Percentiles rank a stretch among this genome's conserved stretches.
Conservation (phyloP, 2,888 invertebrate species). For the Cabera pusaria region DNA sequence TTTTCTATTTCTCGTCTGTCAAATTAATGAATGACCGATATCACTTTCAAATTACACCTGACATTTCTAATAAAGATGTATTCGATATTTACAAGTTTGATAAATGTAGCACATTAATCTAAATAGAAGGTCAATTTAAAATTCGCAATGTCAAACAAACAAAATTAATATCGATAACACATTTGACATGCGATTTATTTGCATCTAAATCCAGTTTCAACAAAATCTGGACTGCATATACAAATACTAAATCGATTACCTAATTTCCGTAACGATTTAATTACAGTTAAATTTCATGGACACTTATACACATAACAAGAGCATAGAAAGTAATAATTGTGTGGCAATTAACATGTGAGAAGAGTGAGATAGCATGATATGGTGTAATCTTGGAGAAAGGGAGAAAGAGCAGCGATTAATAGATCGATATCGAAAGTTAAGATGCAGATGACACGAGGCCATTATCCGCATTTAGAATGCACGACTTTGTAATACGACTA, state of each 20-base stretch:
- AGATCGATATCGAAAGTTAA: constrained; percentile 69
- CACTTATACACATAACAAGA: constrained; percentile 11
- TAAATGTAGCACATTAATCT: too few species aligned
- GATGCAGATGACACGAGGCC: constrained; percentile 53
- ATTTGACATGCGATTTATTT: too few species aligned
- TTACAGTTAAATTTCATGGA: constrained; percentile 7
- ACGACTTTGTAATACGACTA: too few species aligned
- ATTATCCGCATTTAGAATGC: constrained; percentile 45
- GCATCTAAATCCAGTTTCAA: too few species aligned
- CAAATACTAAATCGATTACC: constrained; percentile 5
- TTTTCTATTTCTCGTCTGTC: too few species aligned
- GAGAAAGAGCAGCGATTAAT: constrained; percentile 33
- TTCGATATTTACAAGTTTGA: too few species aligned
- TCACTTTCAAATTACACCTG: too few species aligned
- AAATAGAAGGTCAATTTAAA: too few species aligned
- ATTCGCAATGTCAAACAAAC: too few species aligned
- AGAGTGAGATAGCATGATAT: constrained; percentile 32
- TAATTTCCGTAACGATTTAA: constrained; percentile 15
- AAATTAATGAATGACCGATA: too few species aligned
- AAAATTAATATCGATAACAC: too few species aligned
- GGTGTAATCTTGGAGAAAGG: constrained; percentile 3
- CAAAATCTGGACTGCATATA: constrained; percentile 6
- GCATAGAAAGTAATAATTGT: constrained; percentile 36
- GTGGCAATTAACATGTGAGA: constrained; percentile 19
- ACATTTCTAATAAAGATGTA: too few species aligned